Evolutionary conservation across 2,888 invertebrate genomes (phyloP).

Genomic region (Watsonalla cultraria): DNA sequence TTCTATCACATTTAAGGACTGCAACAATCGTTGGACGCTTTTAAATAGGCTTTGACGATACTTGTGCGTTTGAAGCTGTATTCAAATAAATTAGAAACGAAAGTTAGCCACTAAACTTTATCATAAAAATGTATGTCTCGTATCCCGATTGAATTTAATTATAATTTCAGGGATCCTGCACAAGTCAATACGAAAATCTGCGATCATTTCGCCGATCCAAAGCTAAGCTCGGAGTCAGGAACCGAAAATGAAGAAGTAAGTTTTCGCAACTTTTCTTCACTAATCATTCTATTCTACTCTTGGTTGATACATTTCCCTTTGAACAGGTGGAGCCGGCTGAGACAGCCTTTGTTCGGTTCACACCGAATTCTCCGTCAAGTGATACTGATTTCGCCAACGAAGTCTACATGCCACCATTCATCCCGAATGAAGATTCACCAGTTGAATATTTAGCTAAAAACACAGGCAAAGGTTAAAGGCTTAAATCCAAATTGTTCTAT

Average conservation of each 20-base stretch:
- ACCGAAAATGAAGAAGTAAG: slow-evolving; percentile 46
- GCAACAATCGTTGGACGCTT: too few relatives aligned
- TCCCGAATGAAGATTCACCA: slow-evolving; percentile 65
- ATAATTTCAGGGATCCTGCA: slow-evolving; percentile 46
- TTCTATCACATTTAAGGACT: too few relatives aligned
- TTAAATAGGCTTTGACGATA: too few relatives aligned
- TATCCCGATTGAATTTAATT: neutral
- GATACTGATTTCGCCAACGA: slow-evolving; percentile 89
- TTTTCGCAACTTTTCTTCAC: neutral
- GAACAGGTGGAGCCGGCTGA: slow-evolving; percentile 80
- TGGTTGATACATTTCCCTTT: neutral
- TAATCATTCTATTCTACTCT: neutral
- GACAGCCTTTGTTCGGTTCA: slow-evolving; percentile 88
- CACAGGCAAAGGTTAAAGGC: slow-evolving; percentile 13
- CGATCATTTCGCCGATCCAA: slow-evolving; percentile 62
- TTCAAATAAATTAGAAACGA: too few relatives aligned
- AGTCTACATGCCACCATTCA: slow-evolving; percentile 85
- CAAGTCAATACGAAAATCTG: slow-evolving; percentile 62
- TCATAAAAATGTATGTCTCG: neutral
- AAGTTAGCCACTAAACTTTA: neutral
- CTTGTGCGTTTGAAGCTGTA: too few relatives aligned
- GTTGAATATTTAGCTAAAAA: slow-evolving; percentile 49
- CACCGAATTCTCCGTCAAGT: slow-evolving; percentile 80
- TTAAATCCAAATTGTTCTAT: too few relatives aligned
- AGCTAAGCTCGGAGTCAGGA: slow-evolving; percentile 39